A percentile compares a stretch with the other conserved stretches of the same genome.
These are phyloP conservation scores for Cheilinus undulatus DNA, from an alignment of 2,113 vertebrate genomes.

Conservation along the genomic window DNA sequence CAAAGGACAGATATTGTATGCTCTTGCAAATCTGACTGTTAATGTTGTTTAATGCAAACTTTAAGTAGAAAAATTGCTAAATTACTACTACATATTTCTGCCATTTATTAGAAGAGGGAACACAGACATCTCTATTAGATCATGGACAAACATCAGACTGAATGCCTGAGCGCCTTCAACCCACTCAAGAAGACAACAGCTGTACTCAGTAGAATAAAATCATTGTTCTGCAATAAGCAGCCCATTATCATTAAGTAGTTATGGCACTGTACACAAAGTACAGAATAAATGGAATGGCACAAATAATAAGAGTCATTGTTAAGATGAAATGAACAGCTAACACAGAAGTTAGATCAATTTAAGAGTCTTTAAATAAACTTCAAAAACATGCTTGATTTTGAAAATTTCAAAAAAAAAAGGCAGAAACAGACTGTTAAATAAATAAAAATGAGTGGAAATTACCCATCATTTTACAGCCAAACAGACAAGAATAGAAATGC, in stretches of 20 bases:
- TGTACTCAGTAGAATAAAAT: constrained; percentile 54
- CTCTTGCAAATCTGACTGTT: constrained; percentile 8
- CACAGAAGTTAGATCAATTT: constrained; percentile 6
- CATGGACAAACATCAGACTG: constrained; percentile 16
- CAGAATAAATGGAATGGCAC: constrained; percentile 37
- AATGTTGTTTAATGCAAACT: background rate
- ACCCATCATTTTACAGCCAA: too few species aligned
- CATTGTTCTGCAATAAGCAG: constrained; percentile 65
- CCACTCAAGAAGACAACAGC: constrained; percentile 60
- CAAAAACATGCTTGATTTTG: background rate
- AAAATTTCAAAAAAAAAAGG: background rate
- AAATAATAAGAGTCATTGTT: constrained; percentile 15
- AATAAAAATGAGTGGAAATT: too few species aligned
- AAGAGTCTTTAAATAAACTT: background rate
- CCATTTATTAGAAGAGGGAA: background rate
- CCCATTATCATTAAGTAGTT: constrained; percentile 56
- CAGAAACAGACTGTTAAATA: background rate
- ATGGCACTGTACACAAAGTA: constrained; percentile 21
- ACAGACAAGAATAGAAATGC: too few species aligned
- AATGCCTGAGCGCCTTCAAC: constrained; percentile 49
- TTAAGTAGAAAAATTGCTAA: constrained; percentile 12
- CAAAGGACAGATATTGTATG: constrained; percentile 17
- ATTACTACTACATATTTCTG: background rate
- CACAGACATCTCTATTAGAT: constrained; percentile 27
- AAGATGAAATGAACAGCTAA: constrained; percentile 13